phyloP scores from a whole-genome alignment of 2,113 vertebrate species.

The Rhineura floridana region DNA sequence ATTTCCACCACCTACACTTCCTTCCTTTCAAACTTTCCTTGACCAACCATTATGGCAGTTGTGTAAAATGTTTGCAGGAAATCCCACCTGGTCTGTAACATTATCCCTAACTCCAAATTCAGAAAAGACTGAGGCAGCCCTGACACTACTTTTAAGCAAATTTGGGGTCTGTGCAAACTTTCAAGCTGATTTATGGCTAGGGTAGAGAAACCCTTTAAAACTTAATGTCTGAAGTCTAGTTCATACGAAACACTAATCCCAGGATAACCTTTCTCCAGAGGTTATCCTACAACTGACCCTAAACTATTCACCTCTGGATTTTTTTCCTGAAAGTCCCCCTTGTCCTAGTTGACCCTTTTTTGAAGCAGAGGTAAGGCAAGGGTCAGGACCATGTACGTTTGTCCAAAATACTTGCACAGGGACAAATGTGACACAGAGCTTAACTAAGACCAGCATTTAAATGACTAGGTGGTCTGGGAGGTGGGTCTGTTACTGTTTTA shows the following conservation, averaged over 20 bases:
- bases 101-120: not conserved
- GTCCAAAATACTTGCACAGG: not conserved
- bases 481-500: not conserved
- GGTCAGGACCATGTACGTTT: conserved; percentile 21
- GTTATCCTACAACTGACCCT: conserved; percentile 37
- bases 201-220: conserved; percentile 36
- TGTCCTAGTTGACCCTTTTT: conserved; percentile 23
- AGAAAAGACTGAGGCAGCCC: not conserved
- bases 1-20: conserved; percentile 68
- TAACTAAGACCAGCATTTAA: conserved; percentile 12
- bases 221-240: conserved; percentile 25
- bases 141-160: conserved; percentile 36
- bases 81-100: conserved; percentile 34
- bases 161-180: conserved; percentile 34
- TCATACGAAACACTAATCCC: conserved; percentile 28
- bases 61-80: conserved; percentile 52
- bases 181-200: conserved; percentile 32
- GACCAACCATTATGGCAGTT: conserved; percentile 62
- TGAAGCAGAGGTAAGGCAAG: conserved; percentile 38
- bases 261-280: conserved; percentile 26
- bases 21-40: conserved; percentile 51
- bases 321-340: not conserved
- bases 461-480: conserved; percentile 19
- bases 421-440: conserved; percentile 10
- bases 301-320: conserved; percentile 33